Conservation (phyloP, 2,888 invertebrate genomes). For the Drosophila nr. medialis region DNA sequence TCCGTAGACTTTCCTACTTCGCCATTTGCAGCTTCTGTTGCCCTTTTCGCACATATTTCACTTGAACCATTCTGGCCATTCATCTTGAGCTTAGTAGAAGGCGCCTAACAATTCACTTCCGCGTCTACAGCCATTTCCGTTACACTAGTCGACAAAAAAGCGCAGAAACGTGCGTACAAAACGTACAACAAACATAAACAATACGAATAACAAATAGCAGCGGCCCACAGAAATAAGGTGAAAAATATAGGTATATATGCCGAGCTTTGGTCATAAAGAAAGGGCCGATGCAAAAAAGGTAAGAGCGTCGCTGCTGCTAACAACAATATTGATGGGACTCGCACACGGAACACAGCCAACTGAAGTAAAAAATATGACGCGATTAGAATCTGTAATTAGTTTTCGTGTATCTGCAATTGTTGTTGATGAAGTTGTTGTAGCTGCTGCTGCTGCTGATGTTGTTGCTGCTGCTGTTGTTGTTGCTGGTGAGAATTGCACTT, state of each 20-base stretch:
- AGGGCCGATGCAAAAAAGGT: constrained; percentile 2
- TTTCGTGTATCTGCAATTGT: constrained; percentile 81
- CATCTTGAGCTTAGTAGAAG: constrained; percentile 53
- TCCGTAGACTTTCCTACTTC: constrained; percentile 17
- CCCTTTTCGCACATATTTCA: constrained; percentile 9
- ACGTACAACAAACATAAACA: constrained; percentile 64
- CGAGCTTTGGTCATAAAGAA: constrained; percentile 12
- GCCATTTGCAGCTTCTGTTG: constrained; percentile 9
- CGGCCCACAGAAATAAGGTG: constrained; percentile 35
- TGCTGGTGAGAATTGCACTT: constrained; percentile 76
- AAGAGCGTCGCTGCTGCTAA: neutral
- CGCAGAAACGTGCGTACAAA: constrained; percentile 25
- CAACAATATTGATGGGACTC: constrained; percentile 77
- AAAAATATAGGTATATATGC: constrained; percentile 40
- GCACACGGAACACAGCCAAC: constrained; percentile 71
- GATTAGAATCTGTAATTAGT: constrained; percentile 83
- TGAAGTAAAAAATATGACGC: constrained; percentile 76
- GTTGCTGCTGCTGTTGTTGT: constrained; percentile 16
- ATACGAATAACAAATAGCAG: constrained; percentile 54
- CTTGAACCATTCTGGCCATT: constrained; percentile 24
- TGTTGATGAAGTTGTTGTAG: constrained; percentile 42
- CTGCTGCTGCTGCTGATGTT: constrained; percentile 27
- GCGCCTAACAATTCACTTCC: constrained; percentile 79
- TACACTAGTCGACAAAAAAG: constrained; percentile 68
- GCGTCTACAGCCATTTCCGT: constrained; percentile 77